These are phyloP conservation scores for Noctuana brunneofusca DNA, from an alignment of 2,888 invertebrate species.

Conservation along the genomic window DNA sequence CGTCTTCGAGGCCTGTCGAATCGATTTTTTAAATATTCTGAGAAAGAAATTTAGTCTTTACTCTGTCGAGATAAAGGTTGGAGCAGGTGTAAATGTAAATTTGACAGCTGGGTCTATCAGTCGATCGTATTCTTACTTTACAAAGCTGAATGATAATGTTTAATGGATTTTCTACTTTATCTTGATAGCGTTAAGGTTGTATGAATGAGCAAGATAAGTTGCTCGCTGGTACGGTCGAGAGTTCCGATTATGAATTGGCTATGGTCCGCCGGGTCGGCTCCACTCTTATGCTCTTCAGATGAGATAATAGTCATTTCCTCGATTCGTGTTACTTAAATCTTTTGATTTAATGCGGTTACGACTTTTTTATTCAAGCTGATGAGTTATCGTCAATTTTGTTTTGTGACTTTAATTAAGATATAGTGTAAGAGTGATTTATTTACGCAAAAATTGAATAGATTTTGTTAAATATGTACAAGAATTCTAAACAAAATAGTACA, in stretches of 20 bases:
- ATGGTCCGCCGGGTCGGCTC: conserved; percentile 37
- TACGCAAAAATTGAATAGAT: neutral
- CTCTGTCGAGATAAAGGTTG: conserved; percentile 26
- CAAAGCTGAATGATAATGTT: neutral
- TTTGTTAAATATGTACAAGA: neutral
- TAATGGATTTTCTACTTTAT: conserved; percentile 19
- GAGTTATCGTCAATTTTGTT: conserved; percentile 33
- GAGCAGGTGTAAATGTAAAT: conserved; percentile 25
- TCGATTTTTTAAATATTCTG: conserved; percentile 12
- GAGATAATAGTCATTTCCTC: conserved; percentile 38
- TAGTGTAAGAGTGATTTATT: conserved; percentile 16
- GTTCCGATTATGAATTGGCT: conserved; percentile 43
- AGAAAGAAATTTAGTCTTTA: conserved; percentile 33
- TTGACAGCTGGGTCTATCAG: conserved; percentile 24
- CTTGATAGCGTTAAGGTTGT: neutral
- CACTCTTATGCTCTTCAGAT: conserved; percentile 33
- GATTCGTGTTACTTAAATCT: conserved; percentile 37
- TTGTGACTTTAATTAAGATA: conserved; percentile 29
- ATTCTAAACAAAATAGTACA: neutral
- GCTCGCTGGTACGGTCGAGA: conserved; percentile 16
- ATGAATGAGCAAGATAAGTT: neutral
- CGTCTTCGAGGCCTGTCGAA: conserved; percentile 32
- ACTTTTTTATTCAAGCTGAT: conserved; percentile 32
- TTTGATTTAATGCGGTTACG: conserved; percentile 39
- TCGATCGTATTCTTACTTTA: conserved; percentile 26